These are phyloP conservation scores for Ellobium chinense DNA, from an alignment of 2,888 invertebrate species.

Conservation along the genomic window DNA sequence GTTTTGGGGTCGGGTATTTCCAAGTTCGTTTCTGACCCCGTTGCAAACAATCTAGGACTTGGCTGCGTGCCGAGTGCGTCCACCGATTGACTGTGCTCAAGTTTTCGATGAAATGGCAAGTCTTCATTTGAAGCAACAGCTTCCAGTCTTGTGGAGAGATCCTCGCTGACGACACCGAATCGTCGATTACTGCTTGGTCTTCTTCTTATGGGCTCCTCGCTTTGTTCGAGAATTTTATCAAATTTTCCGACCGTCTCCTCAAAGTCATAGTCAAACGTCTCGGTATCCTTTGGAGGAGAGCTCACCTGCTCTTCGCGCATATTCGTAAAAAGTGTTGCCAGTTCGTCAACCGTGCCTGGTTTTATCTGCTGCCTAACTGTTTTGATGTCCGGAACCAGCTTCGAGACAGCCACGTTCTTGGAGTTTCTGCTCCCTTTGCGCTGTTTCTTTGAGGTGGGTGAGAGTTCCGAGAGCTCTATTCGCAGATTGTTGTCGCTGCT, in stretches of 20 bases:
- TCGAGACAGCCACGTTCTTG: constrained; percentile 44
- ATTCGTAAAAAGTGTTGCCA: constrained; percentile 51
- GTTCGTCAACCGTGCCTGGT: constrained; percentile 58
- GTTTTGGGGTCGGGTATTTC: not conserved
- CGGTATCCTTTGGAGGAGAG: not conserved
- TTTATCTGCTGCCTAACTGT: constrained; percentile 57
- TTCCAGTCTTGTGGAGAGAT: not conserved
- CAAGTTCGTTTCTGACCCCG: too few species aligned
- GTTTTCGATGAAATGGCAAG: not conserved
- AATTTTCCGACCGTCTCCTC: not conserved
- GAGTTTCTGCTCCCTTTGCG: not conserved
- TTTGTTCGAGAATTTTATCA: not conserved
- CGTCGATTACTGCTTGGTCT: too few species aligned
- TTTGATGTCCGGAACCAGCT: constrained; percentile 53
- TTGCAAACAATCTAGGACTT: too few species aligned
- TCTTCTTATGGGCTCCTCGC: too few species aligned
- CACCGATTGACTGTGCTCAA: not conserved
- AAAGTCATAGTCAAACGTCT: not conserved
- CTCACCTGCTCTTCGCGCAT: constrained; percentile 32
- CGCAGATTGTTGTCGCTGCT: not conserved
- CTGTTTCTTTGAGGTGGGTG: not conserved
- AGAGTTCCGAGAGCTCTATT: not conserved
- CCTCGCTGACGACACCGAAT: too few species aligned
- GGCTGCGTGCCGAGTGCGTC: too few species aligned
- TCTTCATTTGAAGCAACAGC: not conserved